phyloP scores from a whole-genome alignment of 2,888 invertebrate species.

The Eilema griseolum region DNA sequence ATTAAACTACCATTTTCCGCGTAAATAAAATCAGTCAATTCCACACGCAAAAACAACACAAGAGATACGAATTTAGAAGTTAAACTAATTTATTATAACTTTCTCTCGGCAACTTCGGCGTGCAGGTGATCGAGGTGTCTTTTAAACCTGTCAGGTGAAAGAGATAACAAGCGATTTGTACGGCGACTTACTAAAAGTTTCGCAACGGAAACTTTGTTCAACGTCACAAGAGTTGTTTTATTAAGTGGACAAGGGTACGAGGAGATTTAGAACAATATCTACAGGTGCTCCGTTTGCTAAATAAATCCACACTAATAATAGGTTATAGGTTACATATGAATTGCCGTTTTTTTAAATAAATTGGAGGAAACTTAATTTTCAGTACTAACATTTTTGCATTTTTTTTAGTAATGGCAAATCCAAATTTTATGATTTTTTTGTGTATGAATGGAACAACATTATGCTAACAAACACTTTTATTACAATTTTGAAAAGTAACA shows the following conservation, averaged over 20 bases:
- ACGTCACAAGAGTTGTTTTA: constrained; percentile 10
- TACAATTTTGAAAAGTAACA: no score
- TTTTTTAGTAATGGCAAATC: no score
- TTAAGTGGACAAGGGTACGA: constrained; percentile 1
- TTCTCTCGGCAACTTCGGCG: constrained; percentile 27
- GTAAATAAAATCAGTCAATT: background rate
- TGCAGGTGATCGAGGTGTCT: constrained; percentile 32
- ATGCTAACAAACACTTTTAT: no score
- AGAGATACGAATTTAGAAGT: constrained; percentile 1
- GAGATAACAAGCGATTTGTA: constrained; percentile 44
- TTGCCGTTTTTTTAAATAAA: no score
- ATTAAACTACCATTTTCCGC: no score
- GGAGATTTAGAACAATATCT: background rate
- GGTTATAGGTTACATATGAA: no score
- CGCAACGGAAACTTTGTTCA: constrained; percentile 24
- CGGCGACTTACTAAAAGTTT: constrained; percentile 29
- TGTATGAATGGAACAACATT: no score
- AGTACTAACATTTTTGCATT: no score
- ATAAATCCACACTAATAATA: no score
- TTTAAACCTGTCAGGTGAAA: constrained; percentile 47
- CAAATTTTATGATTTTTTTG: no score
- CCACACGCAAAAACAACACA: background rate
- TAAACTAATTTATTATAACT: constrained; percentile 36
- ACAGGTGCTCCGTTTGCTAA: background rate
- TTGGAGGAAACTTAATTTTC: no score